phyloP scores from a whole-genome alignment of 2,113 vertebrate species.

The Antechinus flavipes region DNA sequence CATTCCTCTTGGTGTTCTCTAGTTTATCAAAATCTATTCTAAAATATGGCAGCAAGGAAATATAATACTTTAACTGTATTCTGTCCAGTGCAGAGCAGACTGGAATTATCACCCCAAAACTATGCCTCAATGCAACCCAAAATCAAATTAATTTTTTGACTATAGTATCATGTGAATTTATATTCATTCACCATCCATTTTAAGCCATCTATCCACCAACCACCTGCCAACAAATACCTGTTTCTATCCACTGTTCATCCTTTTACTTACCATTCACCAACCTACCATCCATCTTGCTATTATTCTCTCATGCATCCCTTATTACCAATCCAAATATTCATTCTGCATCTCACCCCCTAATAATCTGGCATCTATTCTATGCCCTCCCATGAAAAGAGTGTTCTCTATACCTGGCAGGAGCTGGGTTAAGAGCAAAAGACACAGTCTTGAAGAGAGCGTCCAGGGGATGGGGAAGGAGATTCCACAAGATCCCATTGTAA shows the following conservation, averaged over 20 bases:
- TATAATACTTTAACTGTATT: neutral
- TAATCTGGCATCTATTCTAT: neutral
- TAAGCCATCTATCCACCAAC: neutral
- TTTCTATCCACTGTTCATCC: neutral
- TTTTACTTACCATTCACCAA: neutral
- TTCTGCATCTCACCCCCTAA: neutral
- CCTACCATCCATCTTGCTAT: neutral
- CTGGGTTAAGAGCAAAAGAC: constrained; percentile 67
- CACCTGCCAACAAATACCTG: neutral
- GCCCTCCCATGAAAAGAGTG: neutral
- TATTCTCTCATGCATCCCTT: neutral
- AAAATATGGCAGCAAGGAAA: neutral
- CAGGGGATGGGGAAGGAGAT: neutral
- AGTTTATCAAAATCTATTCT: neutral
- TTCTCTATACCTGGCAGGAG: constrained; percentile 71
- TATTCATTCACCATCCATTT: neutral
- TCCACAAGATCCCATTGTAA: constrained; percentile 35
- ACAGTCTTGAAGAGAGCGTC: constrained; percentile 38
- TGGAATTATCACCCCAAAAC: neutral
- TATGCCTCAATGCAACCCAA: neutral
- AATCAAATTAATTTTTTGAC: neutral
- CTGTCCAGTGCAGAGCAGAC: neutral
- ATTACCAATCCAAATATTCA: neutral
- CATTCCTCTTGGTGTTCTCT: neutral
- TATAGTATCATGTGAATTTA: neutral